Base-by-base conservation (phyloP, 2,888 invertebrate species). In the Dynastes grantii region DNA sequence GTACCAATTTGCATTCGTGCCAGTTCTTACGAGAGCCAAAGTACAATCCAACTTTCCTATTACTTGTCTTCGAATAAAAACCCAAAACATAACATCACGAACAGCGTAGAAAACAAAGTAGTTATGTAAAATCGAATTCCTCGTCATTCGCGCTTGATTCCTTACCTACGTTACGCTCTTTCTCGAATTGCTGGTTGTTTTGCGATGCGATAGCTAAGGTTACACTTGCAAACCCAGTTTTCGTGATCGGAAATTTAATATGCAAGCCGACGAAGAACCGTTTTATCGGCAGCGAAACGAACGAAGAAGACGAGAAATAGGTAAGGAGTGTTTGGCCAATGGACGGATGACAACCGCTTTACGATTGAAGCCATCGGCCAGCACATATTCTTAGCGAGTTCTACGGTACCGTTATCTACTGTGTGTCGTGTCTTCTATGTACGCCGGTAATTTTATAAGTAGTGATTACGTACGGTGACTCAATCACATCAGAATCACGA, bases 221-320 rank as follows among this genome's bases (percentile, higher is more conserved):
- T 16, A 58, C 37, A 73, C 71, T 55, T 58, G 71, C 61, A 73
- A 73, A 73, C 71, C 55, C 58, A 73, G 71, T 58, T 73, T 73
- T 73, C 71, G 71, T 73, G 71, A 73, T 73, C 71, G 40, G 71
- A 55, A 73, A 73, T n/a, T 58, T 40, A 58, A 58, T 73, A 73
- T 40, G 71, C 40, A 73, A 22, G 32, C 27, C 40, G 55, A 58
- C 55, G 16, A 37, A 73, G 71, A 73, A 73, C 71, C 58, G 58
- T 73, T 73, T 58, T 16, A 2, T 37, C 67, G 22, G 11, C 37
- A 45, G 45, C 45, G 45, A 45, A 45, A 11, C 32, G 32, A 45
- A 11, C 32, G 32, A 32, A 27, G 71, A 73, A 55, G 9, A 22
- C 32, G 51, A 58, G 32, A 73, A 73, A 73, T 73, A 58, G 71